Evolutionary conservation across 2,113 vertebrate genomes (phyloP).

Genomic region (Tachysurus fulvidraco): DNA sequence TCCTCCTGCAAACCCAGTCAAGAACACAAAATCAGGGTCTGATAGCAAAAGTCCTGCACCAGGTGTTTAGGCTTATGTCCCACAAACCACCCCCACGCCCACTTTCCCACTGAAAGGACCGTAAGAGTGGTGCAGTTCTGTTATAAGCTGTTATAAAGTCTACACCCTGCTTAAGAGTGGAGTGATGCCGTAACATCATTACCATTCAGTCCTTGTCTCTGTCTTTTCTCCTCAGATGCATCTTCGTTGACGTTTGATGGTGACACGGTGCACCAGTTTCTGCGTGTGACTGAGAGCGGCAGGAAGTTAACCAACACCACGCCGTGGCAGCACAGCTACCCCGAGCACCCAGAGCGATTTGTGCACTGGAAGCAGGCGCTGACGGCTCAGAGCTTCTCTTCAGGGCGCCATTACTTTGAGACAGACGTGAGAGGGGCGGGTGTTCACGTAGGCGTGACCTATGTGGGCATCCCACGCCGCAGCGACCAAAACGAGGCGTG

Average conservation of each 20-base stretch:
- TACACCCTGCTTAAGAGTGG: not conserved
- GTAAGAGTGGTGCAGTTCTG: not conserved
- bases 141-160: not conserved
- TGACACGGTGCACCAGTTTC: conserved; percentile 79
- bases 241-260: conserved; percentile 65
- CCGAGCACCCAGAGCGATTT: conserved; percentile 73
- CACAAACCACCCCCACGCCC: not conserved
- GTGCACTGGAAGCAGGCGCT: conserved; percentile 78
- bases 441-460: conserved; percentile 73
- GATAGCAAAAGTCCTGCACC: not conserved
- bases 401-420: conserved; percentile 79
- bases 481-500: conserved; percentile 74
- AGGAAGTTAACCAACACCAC: conserved; percentile 79
- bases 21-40: not conserved
- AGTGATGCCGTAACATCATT: not conserved
- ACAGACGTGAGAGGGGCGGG: conserved; percentile 75
- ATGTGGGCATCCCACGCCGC: conserved; percentile 77
- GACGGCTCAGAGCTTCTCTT: conserved; percentile 77
- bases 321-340: conserved; percentile 81
- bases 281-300: conserved; percentile 79
- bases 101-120: not conserved
- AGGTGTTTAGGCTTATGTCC: no score
- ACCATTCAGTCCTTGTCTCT: not conserved
- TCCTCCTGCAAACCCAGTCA: not conserved
- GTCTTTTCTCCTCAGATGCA: conserved; percentile 64